Evolutionary conservation across 23 tunicate species (phyloP).

Genomic region (Halocynthia aurantium): DNA sequence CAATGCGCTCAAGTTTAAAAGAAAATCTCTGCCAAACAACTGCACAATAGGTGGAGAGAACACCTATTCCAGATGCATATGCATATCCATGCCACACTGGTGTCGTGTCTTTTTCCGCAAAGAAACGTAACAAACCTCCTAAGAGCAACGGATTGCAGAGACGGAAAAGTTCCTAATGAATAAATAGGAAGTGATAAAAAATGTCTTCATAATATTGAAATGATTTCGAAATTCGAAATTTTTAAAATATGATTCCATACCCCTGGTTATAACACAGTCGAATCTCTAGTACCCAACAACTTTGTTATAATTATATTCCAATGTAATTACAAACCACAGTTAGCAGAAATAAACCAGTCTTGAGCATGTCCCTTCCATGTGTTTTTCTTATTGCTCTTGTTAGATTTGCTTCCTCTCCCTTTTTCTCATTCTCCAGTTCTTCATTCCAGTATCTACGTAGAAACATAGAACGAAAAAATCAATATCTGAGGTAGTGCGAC

Average conservation of each 20-base stretch:
- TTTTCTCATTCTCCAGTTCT: slow-evolving; percentile 3
- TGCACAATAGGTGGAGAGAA: slow-evolving; percentile 11
- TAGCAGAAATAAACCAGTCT: not conserved
- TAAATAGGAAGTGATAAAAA: too few relatives aligned
- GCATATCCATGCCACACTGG: slow-evolving; percentile 25
- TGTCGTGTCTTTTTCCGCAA: slow-evolving; percentile 6
- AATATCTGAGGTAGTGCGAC: too few relatives aligned
- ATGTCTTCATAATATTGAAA: too few relatives aligned
- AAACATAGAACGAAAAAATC: not conserved
- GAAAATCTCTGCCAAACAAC: slow-evolving; percentile 14
- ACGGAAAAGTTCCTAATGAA: slow-evolving; percentile 1
- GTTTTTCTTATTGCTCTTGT: slow-evolving; percentile 8
- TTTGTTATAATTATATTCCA: not conserved
- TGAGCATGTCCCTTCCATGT: not conserved
- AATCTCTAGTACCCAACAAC: too few relatives aligned
- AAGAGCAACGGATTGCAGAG: slow-evolving; percentile 3
- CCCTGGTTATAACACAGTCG: too few relatives aligned
- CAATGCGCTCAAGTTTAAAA: slow-evolving; percentile 29
- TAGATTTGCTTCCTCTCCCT: slow-evolving; percentile 16
- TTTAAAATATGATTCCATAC: too few relatives aligned
- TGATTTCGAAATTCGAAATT: too few relatives aligned
- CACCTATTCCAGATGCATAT: slow-evolving; percentile 34
- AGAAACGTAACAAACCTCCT: not conserved
- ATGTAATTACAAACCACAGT: not conserved
- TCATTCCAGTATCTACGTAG: not conserved